Base-by-base conservation (phyloP, 2,888 invertebrate species). In the Chaetogeoica ovagalla region DNA sequence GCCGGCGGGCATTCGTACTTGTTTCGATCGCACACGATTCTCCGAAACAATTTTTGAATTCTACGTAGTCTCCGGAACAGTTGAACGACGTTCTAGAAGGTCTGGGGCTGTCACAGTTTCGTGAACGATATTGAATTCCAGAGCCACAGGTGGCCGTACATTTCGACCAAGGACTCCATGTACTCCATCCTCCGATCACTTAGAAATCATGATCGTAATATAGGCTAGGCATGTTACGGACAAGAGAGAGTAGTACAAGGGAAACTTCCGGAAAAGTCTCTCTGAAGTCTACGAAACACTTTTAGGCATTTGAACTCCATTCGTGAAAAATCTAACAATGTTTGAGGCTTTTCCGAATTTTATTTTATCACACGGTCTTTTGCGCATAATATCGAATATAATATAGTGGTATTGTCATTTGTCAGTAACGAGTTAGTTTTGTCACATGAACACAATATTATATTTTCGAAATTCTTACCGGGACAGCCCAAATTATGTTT, bases 81-180 rank as follows among this genome's bases (percentile, higher is more conserved):
- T 70, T 63, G 6, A 79, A 52, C 3, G 77, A 79, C 5, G 62
- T 39, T 55, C 62, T 79, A 13, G 77, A 79, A 39, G 68, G 68
- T 23, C 9, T 63, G 13, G 77, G 77, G 21, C 52, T 60, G 23
- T 70, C 62, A n/a, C 77, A 79, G 55, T 39, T 23, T 55, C 77
- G 77, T 19, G 70, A 55, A 55, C 77, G 77, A n/a, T 79, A 79
- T 59, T 79, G 70, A n/a, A 70, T 21, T 55, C 77, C 77, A 55
- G 23, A 17, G 63, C 77, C 77, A 23, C 77, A 79, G 0, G 62
- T 21, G 8, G 77, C 70, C 0, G 77, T 79, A 23, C 77, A 79
- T 23, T 79, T 79, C 23, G 77, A 79, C 77, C 77, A 79, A 21
- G 21, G 23, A 62, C 17, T 70, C 77, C 77, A 79, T 52, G 23